phyloP scores from a whole-genome alignment of 1,140 invertebrate species.

The Druon quercuslanigerum region DNA sequence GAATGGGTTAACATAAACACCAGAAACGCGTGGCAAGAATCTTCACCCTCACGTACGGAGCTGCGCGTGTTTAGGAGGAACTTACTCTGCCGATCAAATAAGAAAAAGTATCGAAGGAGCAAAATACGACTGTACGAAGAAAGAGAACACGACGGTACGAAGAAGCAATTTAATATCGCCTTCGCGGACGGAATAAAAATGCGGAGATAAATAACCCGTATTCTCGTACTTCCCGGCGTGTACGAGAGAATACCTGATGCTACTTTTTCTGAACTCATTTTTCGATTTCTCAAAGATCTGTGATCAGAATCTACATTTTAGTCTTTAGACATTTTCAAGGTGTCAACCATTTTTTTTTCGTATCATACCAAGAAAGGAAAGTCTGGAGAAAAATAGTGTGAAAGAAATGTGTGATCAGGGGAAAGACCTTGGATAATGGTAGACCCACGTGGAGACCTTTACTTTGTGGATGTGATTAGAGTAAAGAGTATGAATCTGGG shows the following conservation, averaged over 20 bases:
- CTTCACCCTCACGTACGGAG: constrained; percentile 29
- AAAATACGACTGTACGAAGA: constrained; percentile 32
- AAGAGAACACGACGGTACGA: constrained; percentile 37
- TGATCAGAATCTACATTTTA: neutral
- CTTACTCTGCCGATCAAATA: constrained; percentile 23
- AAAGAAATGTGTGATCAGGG: no score
- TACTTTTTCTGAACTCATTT: neutral
- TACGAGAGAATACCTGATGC: constrained; percentile 43
- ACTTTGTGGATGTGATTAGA: no score
- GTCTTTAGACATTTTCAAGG: neutral
- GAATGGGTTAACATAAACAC: constrained; percentile 3
- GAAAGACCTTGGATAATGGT: no score
- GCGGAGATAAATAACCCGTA: constrained; percentile 64
- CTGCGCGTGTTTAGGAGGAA: constrained; percentile 37
- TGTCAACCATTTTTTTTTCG: no score
- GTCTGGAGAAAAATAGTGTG: no score
- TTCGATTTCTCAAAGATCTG: neutral
- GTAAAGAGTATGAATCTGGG: no score
- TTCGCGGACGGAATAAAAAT: constrained; percentile 64
- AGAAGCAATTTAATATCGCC: constrained; percentile 66
- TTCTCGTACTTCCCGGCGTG: constrained; percentile 47
- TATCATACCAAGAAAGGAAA: no score
- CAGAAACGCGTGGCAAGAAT: neutral
- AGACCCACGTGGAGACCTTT: no score
- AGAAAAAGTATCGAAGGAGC: constrained; percentile 33